Base-by-base conservation (phyloP, 2,888 invertebrate genomes). In the Hartigia nigra region DNA sequence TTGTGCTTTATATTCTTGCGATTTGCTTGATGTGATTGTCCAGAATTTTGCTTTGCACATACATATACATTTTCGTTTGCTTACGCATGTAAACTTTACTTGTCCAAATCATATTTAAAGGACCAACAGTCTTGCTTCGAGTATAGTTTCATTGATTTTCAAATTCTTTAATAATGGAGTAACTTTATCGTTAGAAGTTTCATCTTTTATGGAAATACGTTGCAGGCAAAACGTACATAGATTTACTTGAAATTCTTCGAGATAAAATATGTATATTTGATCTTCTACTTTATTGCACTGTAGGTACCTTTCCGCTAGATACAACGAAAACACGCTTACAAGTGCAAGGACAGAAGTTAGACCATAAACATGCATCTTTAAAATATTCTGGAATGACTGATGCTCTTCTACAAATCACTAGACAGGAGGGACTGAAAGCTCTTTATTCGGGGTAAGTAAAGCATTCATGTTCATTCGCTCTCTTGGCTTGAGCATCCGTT, bases 251-350 rank as follows among this genome's bases (percentile, higher is more conserved):
- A 55, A 55, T 23, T 55, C 23, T 9, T 55, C 14, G 55, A 55
- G 23, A 55, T 23, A 55, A 55, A 55, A 23, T 23, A 55, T 55
- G 55, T 9, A 55, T 55, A 55, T 55, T 55, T 55, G 23, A 55
- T 23, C 55, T 55, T 55, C 23, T 23, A 55, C 23, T 55, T 55
- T 55, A 55, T 55, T 55, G 9, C 55, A 9, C 88, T 90, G 23
- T 87, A 97, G 98, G 98, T 84, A 98, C 98, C 70, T 98, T 98
- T 93, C 98, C 98, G n/a, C 96, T 98, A 86, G 98, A 98, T 92
- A 97, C 98, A 39, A 97, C 98, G 34, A 98, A 98, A 93, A 98
- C 98, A 31, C 94, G 98, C 84, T 94, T 98, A 34, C 98, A 98
- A 93, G 95, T 98, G 88, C 98, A 98, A 92, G 98, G 98, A 1